phyloP scores from a whole-genome alignment of 92 coral and sea anemone species.

The Epizoanthus illoricatus region DNA sequence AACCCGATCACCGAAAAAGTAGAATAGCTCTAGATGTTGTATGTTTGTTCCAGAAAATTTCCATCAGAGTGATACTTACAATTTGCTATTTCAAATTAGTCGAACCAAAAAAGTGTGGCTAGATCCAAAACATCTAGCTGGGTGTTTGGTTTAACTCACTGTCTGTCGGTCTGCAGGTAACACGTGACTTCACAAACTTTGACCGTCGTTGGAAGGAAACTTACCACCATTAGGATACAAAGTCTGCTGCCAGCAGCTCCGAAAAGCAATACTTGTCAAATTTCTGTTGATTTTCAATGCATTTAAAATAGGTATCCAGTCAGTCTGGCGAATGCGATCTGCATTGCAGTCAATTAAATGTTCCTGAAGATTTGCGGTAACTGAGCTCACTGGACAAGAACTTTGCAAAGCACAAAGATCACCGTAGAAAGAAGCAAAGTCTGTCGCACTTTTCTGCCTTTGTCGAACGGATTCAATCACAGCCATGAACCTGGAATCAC shows the following conservation, averaged over 20 bases:
- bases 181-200: too few species aligned
- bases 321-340: constrained; percentile 84
- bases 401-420: constrained; percentile 95
- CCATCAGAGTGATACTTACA: too few species aligned
- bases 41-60: too few species aligned
- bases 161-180: too few species aligned
- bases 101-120: too few species aligned
- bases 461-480: constrained; percentile 96
- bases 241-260: constrained; percentile 97
- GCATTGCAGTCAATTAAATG: constrained; percentile 90
- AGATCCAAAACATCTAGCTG: too few species aligned
- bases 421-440: constrained; percentile 85
- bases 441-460: constrained; percentile 85
- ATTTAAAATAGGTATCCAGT: constrained; percentile 93
- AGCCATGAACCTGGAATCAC: constrained; percentile 52
- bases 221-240: constrained; percentile 79
- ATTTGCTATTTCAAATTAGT: too few species aligned
- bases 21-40: too few species aligned
- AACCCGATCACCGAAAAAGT: too few species aligned
- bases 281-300: constrained; percentile 86
- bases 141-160: too few species aligned
- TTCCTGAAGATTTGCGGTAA: constrained; percentile 89
- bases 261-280: constrained; percentile 75
- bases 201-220: not conserved
- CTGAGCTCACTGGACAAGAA: constrained; percentile 90